Base-by-base conservation (phyloP, 2,888 invertebrate species). In the Charanyca ferruginea region DNA sequence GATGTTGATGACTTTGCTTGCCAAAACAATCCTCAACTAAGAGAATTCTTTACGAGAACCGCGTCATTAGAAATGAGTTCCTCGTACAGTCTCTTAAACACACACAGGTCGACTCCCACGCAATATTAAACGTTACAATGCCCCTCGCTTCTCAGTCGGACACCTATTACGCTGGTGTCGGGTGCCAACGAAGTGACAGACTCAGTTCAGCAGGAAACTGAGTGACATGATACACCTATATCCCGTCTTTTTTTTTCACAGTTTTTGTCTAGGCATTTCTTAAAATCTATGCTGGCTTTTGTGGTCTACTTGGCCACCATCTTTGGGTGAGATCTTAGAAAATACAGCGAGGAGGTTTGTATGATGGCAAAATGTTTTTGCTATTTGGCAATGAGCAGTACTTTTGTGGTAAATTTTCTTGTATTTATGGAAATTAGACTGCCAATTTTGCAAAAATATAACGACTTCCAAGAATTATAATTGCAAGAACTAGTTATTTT, bases 231-330 rank as follows among this genome's bases (percentile, higher is more conserved):
- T 38, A 16, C 38, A 38, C 38, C 38, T 38, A 38, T 58, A 42
- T 66, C 68, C 66, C 25, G 20, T 11, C 18, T 23, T 41, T n/a
- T 11, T 11, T 2, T 7, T 0, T 1, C 25, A 38, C 8, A 11
- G n/a, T 23, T 25, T n/a, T 47, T 20, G 5, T 57, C 23, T 42
- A 20, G n/a, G 20, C 1, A 35, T 35, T 67, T 58, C 41, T 35
- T 18, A 13, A 47, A 57, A 66, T 48, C 23, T 42, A 23, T 41
- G 28, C 57, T 57, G 9, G 23, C 48, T 48, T 57, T 35, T 0
- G 4, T 52, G 67, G 28, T 61, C 69, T 69, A 69, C 52, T 67
- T 67, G 69, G 67, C 67, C n/a, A n/a, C n/a, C n/a, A n/a, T n/a
- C n/a, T n/a, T n/a, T n/a, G n/a, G n/a, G n/a, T 52, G 1, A 18